A percentile compares a stretch with the other conserved stretches of the same genome.
These are phyloP conservation scores for Aulostomus chinensis DNA, from an alignment of 2,797 vertebrate genomes.

Conservation along the genomic window DNA sequence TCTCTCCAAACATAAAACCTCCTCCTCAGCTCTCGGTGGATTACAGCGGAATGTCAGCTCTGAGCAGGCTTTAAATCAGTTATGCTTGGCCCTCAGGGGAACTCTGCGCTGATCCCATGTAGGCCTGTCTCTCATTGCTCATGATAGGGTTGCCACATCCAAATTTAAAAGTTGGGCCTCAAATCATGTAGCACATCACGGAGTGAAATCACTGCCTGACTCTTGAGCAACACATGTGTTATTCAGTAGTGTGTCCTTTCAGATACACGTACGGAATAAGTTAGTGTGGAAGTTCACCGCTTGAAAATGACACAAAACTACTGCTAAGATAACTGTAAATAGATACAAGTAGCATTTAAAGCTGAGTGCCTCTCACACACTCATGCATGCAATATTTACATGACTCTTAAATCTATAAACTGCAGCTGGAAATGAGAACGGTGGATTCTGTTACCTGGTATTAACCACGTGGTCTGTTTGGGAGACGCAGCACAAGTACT, in stretches of 20 bases:
- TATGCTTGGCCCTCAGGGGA: constrained; percentile 76
- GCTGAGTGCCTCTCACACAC: background rate
- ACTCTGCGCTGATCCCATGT: constrained; percentile 71
- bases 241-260: constrained; percentile 9
- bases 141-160: constrained; percentile 75
- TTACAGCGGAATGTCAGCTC: constrained; percentile 81
- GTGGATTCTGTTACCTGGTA: constrained; percentile 13
- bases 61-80: constrained; percentile 82
- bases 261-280: background rate
- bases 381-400: constrained; percentile 16
- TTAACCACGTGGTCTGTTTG: constrained; percentile 40
- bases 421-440: constrained; percentile 14
- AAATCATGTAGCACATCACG: constrained; percentile 43
- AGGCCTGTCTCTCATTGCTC: constrained; percentile 76
- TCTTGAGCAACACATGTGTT: constrained; percentile 43
- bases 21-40: constrained; percentile 77
- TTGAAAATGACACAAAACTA: background rate
- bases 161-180: constrained; percentile 59
- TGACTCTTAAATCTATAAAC: constrained; percentile 11
- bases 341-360: constrained; percentile 21
- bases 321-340: constrained; percentile 21
- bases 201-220: constrained; percentile 30
- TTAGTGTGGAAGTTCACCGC: background rate
- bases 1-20: constrained; percentile 78
- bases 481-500: constrained; percentile 38